Percentiles rank a stretch among this genome's conserved stretches.
Conservation (phyloP, 2,888 invertebrate genomes). For the Temnothorax unifasciatus region DNA sequence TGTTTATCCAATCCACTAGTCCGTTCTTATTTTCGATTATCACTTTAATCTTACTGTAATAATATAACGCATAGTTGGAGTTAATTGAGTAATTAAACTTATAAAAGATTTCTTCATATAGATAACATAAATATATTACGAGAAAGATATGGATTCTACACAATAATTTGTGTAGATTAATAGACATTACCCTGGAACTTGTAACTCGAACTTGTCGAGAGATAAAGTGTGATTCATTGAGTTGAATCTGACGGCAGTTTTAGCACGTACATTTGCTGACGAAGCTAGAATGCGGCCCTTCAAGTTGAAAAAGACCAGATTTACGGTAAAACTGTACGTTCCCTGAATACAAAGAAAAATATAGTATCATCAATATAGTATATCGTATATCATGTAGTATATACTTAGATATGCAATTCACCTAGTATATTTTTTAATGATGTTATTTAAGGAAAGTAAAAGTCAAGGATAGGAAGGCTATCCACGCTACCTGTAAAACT, state of each 20-base stretch:
- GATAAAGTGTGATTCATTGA: neutral
- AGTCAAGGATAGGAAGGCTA: neutral
- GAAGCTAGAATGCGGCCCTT: neutral
- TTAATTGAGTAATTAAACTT: neutral
- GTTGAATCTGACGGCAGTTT: neutral
- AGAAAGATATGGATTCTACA: neutral
- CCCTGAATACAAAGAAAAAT: conserved; percentile 17
- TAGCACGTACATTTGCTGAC: neutral
- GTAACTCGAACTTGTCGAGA: conserved; percentile 7
- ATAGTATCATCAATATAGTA: neutral
- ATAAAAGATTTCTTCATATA: neutral
- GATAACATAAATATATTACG: neutral
- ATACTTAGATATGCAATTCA: neutral
- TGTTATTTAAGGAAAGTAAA: neutral
- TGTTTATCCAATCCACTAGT: neutral
- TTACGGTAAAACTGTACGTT: conserved; percentile 1
- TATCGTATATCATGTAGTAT: neutral
- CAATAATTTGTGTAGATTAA: conserved; percentile 3
- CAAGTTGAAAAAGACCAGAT: neutral
- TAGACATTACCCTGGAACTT: conserved; percentile 16
- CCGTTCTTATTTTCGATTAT: conserved; percentile 6
- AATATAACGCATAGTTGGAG: neutral
- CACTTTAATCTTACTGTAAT: conserved; percentile 4
- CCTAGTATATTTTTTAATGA: neutral
- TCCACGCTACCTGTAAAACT: conserved; percentile 43